Evolutionary conservation across 2,113 vertebrate genomes (phyloP).

Genomic region (Ochotona princeps): DNA sequence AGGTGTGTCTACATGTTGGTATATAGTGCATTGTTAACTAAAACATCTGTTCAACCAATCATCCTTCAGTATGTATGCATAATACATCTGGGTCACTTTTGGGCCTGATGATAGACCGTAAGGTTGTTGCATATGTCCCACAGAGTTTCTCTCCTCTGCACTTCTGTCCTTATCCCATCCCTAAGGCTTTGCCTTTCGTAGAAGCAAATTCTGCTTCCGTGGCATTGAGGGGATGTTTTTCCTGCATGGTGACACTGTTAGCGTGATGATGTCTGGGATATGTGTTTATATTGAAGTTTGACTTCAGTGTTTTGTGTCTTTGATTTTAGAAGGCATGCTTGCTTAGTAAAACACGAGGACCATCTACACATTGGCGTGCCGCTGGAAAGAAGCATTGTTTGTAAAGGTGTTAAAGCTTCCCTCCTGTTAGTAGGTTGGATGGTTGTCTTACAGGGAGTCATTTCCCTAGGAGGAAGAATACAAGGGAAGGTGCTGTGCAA

Average conservation of each 20-base stretch:
- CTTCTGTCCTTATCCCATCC: background rate
- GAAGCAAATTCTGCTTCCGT: background rate
- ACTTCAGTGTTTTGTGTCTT: background rate
- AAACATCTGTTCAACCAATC: background rate
- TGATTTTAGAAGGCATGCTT: background rate
- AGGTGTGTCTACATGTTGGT: background rate
- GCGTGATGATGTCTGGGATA: background rate
- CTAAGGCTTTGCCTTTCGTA: background rate
- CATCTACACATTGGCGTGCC: background rate
- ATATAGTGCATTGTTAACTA: background rate
- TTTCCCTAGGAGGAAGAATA: background rate
- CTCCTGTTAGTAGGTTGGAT: background rate
- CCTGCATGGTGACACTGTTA: background rate
- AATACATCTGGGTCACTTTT: background rate
- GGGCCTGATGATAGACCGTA: background rate
- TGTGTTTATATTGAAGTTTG: background rate
- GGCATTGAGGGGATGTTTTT: background rate
- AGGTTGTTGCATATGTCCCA: background rate
- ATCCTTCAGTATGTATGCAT: background rate
- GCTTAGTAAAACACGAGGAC: background rate
- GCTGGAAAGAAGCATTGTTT: slow-evolving; percentile 30
- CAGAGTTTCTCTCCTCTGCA: no score
- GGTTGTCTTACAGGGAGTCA: background rate
- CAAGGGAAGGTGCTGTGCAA: background rate
- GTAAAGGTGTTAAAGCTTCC: background rate